These are phyloP conservation scores for Pontoporia blainvillei DNA, from an alignment of 2,113 vertebrate species.

Conservation along the genomic window DNA sequence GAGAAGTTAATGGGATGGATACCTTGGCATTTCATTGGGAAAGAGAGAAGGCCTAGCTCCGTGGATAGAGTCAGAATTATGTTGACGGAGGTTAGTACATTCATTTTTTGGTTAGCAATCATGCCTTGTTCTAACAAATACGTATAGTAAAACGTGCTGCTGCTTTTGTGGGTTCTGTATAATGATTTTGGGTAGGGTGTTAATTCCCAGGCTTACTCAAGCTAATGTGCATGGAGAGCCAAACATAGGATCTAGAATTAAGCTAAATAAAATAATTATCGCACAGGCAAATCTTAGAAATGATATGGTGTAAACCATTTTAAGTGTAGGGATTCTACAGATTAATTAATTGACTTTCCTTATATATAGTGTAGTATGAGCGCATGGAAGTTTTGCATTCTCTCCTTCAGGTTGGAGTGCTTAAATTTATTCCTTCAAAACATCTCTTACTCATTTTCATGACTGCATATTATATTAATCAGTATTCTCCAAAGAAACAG, in stretches of 20 bases:
- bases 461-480: neutral
- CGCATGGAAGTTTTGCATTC: neutral
- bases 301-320: neutral
- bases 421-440: neutral
- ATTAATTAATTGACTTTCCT: neutral
- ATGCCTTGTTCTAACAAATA: neutral
- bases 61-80: neutral
- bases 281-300: neutral
- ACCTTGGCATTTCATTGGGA: neutral
- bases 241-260: neutral
- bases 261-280: neutral
- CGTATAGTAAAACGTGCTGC: neutral
- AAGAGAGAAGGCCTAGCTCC: neutral
- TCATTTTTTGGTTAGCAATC: neutral
- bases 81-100: neutral
- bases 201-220: neutral
- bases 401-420: neutral
- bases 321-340: neutral
- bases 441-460: neutral
- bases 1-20: neutral
- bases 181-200: neutral
- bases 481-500: neutral
- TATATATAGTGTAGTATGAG: neutral
- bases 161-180: neutral
- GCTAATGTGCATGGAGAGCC: neutral